Conservation (phyloP, 2,888 invertebrate genomes). For the Drosophila barbarae region DNA sequence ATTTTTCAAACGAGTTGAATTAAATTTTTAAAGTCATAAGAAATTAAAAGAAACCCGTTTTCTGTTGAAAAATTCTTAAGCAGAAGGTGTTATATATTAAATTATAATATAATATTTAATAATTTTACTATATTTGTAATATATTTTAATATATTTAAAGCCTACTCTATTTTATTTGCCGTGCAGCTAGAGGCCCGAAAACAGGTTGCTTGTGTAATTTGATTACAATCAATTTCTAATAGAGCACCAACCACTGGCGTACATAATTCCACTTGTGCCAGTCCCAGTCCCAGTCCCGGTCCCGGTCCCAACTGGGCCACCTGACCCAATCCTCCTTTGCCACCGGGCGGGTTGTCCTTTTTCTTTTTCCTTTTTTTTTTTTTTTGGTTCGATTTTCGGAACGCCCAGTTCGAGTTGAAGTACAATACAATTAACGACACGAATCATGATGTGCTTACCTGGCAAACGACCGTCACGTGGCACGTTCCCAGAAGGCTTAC, state of each 20-base stretch:
- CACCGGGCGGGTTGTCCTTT: neutral
- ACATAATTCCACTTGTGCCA: conserved; percentile 44
- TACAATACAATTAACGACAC: conserved; percentile 79
- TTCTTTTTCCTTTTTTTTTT: neutral
- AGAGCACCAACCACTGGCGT: conserved; percentile 64
- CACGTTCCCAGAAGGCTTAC: conserved; percentile 78
- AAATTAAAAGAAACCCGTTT: too few species aligned
- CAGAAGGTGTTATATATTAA: too few species aligned
- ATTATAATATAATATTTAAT: too few species aligned
- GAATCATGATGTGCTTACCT: conserved; percentile 78
- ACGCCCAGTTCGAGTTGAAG: conserved; percentile 57
- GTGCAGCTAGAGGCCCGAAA: conserved; percentile 34
- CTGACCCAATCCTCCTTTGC: conserved; percentile 11
- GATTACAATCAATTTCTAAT: conserved; percentile 77
- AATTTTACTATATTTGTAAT: too few species aligned
- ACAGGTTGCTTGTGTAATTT: conserved; percentile 78
- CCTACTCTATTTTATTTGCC: neutral
- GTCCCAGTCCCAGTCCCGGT: neutral
- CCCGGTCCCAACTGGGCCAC: conserved; percentile 8
- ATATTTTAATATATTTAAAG: too few species aligned
- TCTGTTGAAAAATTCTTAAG: too few species aligned
- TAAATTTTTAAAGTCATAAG: too few species aligned
- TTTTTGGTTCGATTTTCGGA: conserved; percentile 6
- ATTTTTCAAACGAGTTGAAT: too few species aligned
- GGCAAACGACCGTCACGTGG: conserved; percentile 79